These are phyloP conservation scores for Adela reaumurella DNA, from an alignment of 2,888 invertebrate species.

Conservation along the genomic window DNA sequence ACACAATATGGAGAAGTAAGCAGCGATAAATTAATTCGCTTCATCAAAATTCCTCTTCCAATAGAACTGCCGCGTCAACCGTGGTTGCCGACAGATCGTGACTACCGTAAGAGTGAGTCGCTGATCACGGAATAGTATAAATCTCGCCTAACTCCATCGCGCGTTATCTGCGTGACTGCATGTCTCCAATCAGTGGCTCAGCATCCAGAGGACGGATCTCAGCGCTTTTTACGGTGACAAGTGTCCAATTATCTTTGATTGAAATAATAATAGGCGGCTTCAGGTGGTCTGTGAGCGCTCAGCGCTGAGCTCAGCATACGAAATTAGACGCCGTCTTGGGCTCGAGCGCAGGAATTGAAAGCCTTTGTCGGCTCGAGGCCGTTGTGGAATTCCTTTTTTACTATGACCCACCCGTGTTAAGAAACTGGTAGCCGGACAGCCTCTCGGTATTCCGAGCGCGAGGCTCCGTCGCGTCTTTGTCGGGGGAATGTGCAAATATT, in stretches of 20 bases:
- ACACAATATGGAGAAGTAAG: not conserved
- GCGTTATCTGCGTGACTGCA: constrained; percentile 20
- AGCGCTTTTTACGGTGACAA: constrained; percentile 37
- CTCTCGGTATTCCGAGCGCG: constrained; percentile 23
- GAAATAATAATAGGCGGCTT: constrained; percentile 42
- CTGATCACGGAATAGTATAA: not conserved
- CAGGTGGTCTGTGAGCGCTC: constrained; percentile 21
- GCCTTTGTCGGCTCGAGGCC: constrained; percentile 7
- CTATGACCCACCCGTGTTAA: constrained; percentile 35
- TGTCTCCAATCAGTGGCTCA: constrained; percentile 22
- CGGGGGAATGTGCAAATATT: constrained; percentile 26
- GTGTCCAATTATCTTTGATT: constrained; percentile 48
- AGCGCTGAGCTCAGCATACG: constrained; percentile 18
- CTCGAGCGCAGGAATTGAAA: constrained; percentile 11
- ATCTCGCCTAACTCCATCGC: not conserved
- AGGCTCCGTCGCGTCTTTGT: constrained; percentile 20
- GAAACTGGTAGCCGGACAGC: constrained; percentile 9
- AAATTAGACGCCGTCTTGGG: constrained; percentile 19
- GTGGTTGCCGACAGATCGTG: not conserved
- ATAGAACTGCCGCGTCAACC: too few species aligned
- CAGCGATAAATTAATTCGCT: not conserved
- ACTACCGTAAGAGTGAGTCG: not conserved
- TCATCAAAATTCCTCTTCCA: not conserved
- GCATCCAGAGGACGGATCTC: not conserved
- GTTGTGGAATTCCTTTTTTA: constrained; percentile 24